Evolutionary conservation across 2,888 invertebrate genomes (phyloP).

Genomic region (Clivina fossor): DNA sequence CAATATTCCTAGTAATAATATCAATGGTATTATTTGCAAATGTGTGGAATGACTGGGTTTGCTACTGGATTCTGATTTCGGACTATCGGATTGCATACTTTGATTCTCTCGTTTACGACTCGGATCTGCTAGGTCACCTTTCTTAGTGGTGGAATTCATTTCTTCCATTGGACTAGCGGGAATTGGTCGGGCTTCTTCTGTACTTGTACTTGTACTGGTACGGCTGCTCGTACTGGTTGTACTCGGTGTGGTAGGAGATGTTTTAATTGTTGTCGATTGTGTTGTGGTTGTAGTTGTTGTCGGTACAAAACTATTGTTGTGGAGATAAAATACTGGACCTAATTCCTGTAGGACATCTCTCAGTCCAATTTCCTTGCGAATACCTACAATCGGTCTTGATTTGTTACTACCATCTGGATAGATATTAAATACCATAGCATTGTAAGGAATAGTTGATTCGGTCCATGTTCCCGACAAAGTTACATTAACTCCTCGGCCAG

Average conservation of each 20-base stretch:
- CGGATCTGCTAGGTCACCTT: slow-evolving; percentile 40
- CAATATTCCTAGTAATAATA: neutral
- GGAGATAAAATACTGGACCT: slow-evolving; percentile 75
- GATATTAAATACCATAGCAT: slow-evolving; percentile 68
- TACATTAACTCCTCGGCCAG: slow-evolving; percentile 81
- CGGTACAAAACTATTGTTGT: slow-evolving; percentile 74
- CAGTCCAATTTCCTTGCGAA: slow-evolving; percentile 66
- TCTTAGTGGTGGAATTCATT: slow-evolving; percentile 41
- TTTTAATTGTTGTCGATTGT: slow-evolving; percentile 56
- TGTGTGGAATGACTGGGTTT: neutral
- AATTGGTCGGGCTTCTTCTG: slow-evolving; percentile 55
- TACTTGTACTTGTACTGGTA: slow-evolving; percentile 56
- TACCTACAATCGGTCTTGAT: slow-evolving; percentile 64
- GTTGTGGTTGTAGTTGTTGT: slow-evolving; percentile 69
- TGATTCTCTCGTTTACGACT: slow-evolving; percentile 52
- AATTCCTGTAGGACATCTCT: slow-evolving; percentile 70
- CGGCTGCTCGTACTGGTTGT: slow-evolving; percentile 65
- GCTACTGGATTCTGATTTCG: slow-evolving; percentile 17
- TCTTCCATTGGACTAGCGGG: slow-evolving; percentile 50
- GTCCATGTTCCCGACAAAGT: slow-evolving; percentile 74
- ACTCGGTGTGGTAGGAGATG: slow-evolving; percentile 54
- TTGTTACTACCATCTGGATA: slow-evolving; percentile 65
- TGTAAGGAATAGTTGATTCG: slow-evolving; percentile 73
- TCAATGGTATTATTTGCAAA: neutral
- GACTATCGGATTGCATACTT: slow-evolving; percentile 43